Percentiles rank a stretch among this genome's conserved stretches.
phyloP scores from a whole-genome alignment of 2,888 invertebrate species.

The Timandra comae region DNA sequence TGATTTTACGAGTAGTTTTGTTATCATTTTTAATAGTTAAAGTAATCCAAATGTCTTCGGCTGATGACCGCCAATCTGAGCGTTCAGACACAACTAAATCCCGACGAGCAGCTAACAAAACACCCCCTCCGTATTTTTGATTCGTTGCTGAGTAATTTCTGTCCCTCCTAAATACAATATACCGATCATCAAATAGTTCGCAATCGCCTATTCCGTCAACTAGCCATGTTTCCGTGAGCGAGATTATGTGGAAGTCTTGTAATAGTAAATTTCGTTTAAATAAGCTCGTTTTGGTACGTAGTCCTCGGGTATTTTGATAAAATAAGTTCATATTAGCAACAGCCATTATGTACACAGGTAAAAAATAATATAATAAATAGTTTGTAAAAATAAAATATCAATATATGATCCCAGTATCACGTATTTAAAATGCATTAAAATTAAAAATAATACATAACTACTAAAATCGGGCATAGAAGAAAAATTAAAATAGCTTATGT shows the following conservation, averaged over 20 bases:
- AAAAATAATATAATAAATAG: no score
- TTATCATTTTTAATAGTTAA: not conserved
- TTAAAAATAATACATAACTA: no score
- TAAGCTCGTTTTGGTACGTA: constrained; percentile 11
- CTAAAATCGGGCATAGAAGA: no score
- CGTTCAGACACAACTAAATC: not conserved
- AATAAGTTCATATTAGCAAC: constrained; percentile 5
- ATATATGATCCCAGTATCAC: no score
- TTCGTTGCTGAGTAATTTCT: constrained; percentile 4
- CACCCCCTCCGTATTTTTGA: not conserved
- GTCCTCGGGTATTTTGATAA: constrained; percentile 14
- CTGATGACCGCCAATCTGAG: constrained; percentile 7
- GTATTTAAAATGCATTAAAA: no score
- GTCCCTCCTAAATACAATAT: constrained; percentile 8
- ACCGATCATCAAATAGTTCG: not conserved
- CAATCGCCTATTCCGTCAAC: constrained; percentile 4
- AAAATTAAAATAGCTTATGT: no score
- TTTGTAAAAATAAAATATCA: no score
- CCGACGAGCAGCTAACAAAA: not conserved
- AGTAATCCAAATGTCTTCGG: constrained; percentile 13
- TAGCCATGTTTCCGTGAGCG: constrained; percentile 15
- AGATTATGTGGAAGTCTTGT: constrained; percentile 11
- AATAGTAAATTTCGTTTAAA: constrained; percentile 11
- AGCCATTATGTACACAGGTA: no score
- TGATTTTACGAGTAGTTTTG: no score